Conservation (phyloP, 2,113 vertebrate species). For the Phyllostomus hastatus region DNA sequence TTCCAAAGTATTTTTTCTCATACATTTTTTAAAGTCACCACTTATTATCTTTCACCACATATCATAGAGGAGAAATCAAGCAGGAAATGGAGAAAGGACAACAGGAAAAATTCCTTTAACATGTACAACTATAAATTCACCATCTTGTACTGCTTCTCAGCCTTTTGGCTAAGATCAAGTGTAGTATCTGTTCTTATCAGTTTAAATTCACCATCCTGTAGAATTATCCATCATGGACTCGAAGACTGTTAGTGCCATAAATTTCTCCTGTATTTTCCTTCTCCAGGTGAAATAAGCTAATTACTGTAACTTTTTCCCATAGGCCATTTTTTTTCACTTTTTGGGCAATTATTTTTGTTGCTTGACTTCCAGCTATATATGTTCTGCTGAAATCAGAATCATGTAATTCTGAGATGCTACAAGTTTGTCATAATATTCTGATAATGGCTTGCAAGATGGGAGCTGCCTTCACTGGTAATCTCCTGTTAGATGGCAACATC, state of each 20-base stretch:
- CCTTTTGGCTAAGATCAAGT: no score
- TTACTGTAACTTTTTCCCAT: constrained; percentile 44
- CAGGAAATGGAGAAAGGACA: constrained; percentile 69
- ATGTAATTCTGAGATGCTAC: constrained; percentile 35
- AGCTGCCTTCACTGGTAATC: background rate
- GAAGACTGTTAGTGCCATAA: background rate
- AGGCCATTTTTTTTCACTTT: background rate
- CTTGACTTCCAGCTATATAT: constrained; percentile 14
- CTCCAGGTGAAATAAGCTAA: constrained; percentile 51
- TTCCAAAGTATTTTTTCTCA: constrained; percentile 73
- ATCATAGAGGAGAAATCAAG: constrained; percentile 59
- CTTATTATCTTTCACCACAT: constrained; percentile 76
- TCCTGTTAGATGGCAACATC: background rate
- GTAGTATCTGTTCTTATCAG: no score
- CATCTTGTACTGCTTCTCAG: no score
- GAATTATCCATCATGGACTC: constrained; percentile 9
- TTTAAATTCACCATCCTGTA: constrained; percentile 30
- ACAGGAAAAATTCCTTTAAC: constrained; percentile 63
- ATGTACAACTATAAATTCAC: constrained; percentile 23
- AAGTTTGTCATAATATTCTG: constrained; percentile 46
- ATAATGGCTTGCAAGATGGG: constrained; percentile 22
- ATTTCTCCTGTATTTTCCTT: constrained; percentile 30
- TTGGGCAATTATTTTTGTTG: constrained; percentile 27
- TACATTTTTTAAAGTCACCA: constrained; percentile 61
- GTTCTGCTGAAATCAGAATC: background rate